Conservation (phyloP, 2,797 vertebrate species). For the Pseudopleuronectes americanus region DNA sequence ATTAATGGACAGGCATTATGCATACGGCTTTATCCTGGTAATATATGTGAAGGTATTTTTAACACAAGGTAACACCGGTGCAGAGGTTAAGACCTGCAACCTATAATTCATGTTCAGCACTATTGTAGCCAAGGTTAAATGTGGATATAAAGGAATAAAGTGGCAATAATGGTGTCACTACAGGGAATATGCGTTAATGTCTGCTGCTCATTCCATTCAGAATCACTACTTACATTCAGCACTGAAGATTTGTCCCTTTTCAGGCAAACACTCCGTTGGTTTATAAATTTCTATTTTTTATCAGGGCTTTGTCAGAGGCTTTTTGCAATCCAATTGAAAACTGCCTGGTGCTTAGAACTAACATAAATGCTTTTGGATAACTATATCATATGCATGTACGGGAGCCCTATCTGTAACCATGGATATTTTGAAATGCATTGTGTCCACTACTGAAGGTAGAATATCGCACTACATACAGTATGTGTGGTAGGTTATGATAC, state of each 20-base stretch:
- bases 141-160: conserved; percentile 52
- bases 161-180: conserved; percentile 59
- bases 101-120: conserved; percentile 65
- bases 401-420: neutral
- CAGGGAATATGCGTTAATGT: conserved; percentile 65
- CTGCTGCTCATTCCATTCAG: conserved; percentile 43
- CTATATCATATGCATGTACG: conserved; percentile 21
- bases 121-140: conserved; percentile 74
- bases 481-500: conserved; percentile 61
- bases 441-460: neutral
- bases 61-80: conserved; percentile 41
- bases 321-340: conserved; percentile 45
- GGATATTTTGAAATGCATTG: conserved; percentile 8
- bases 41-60: conserved; percentile 69
- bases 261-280: conserved; percentile 39
- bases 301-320: conserved; percentile 29
- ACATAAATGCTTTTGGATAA: conserved; percentile 31
- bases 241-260: conserved; percentile 9
- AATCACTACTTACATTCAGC: conserved; percentile 38
- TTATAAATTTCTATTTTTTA: conserved; percentile 32
- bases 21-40: conserved; percentile 45
- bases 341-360: conserved; percentile 9
- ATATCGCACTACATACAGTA: conserved; percentile 1
- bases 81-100: conserved; percentile 63
- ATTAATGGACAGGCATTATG: conserved; percentile 68